Evolutionary conservation across 1,140 invertebrate genomes (phyloP).

Genomic region (Saccostrea cuccullata): DNA sequence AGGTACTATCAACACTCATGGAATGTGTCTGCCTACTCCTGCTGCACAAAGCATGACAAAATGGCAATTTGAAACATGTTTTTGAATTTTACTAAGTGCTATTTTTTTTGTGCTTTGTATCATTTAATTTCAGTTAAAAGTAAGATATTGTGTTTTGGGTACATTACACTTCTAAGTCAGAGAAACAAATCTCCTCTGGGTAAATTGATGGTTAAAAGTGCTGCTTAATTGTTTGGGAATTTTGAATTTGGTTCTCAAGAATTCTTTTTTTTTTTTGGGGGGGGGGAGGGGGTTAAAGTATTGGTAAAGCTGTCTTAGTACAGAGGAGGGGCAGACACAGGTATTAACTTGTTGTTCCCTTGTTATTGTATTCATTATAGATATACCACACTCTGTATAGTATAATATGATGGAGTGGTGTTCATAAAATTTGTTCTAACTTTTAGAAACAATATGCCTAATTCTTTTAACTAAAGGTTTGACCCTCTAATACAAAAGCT

Average conservation of each 20-base stretch:
- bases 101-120: too few relatives aligned
- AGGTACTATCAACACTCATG: conserved; percentile 60
- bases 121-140: too few relatives aligned
- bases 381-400: background rate
- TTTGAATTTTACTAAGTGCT: too few relatives aligned
- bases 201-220: background rate
- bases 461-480: background rate
- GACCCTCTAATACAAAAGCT: background rate
- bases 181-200: too few relatives aligned
- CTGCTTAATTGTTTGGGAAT: background rate
- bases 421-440: background rate
- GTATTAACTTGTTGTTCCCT: background rate
- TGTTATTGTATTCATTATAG: background rate
- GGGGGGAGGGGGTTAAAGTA: background rate
- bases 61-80: background rate
- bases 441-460: background rate
- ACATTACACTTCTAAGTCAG: too few relatives aligned
- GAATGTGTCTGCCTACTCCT: background rate
- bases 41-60: conserved; percentile 9
- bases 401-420: background rate
- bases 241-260: background rate
- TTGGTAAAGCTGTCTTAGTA: background rate
- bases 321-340: conserved; percentile 3
- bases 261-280: background rate
- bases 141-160: too few relatives aligned